Conservation (phyloP, 1,140 invertebrate species). For the Rhopalosiphum maidis region DNA sequence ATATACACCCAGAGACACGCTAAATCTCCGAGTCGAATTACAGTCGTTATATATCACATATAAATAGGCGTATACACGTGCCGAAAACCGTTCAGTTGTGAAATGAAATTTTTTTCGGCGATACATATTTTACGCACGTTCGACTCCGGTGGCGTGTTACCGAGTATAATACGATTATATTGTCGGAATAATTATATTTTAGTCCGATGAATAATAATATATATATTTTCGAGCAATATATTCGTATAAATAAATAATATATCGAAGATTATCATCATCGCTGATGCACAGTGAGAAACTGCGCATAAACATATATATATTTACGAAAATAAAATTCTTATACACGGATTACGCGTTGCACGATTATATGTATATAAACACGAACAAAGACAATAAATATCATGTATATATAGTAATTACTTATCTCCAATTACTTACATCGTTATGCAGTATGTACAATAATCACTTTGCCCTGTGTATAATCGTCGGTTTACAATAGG, state of each 20-base stretch:
- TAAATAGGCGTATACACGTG: neutral
- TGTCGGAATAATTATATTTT: neutral
- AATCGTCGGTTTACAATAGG: no score
- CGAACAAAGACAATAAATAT: neutral
- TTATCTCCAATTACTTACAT: no score
- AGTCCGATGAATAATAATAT: neutral
- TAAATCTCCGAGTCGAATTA: conserved; percentile 43
- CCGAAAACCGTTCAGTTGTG: conserved; percentile 36
- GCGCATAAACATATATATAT: neutral
- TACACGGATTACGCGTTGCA: neutral
- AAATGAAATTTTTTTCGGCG: neutral
- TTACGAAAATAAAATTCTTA: neutral
- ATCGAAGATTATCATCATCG: neutral
- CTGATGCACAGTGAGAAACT: neutral
- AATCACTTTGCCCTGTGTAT: no score
- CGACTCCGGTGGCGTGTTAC: neutral
- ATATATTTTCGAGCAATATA: neutral
- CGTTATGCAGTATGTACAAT: no score
- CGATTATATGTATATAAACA: neutral
- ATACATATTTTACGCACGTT: neutral
- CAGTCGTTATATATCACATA: neutral
- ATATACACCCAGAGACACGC: neutral
- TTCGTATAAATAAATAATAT: neutral
- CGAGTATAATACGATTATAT: conserved; percentile 19
- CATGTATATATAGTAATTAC: neutral